A percentile compares a stretch with the other conserved stretches of the same genome.
Conservation (phyloP, 2,797 vertebrate species). For the Phalanger gymnotis region DNA sequence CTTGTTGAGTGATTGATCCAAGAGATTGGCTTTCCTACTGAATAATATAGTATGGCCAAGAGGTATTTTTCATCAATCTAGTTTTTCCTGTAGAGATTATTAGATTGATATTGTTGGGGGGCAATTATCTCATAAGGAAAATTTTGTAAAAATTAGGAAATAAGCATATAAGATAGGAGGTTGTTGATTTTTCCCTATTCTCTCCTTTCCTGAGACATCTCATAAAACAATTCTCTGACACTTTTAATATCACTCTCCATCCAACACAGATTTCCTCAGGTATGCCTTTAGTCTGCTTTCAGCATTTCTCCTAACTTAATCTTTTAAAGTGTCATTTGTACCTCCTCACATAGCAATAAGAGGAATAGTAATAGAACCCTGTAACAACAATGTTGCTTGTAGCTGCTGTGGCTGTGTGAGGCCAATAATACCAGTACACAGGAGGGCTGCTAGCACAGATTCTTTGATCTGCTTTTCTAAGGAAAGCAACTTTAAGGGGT, state of each 20-base stretch:
- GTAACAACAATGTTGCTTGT: too few relatives aligned
- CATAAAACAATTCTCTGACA: not conserved
- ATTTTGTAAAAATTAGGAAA: not conserved
- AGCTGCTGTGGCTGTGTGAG: too few relatives aligned
- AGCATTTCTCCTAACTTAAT: not conserved
- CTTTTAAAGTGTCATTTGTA: not conserved
- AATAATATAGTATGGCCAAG: not conserved
- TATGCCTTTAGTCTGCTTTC: not conserved
- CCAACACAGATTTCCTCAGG: not conserved
- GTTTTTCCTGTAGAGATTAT: not conserved
- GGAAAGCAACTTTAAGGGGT: too few relatives aligned
- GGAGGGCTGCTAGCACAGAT: too few relatives aligned
- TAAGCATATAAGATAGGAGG: not conserved
- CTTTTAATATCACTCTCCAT: not conserved
- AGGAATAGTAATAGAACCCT: not conserved
- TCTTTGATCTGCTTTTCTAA: too few relatives aligned
- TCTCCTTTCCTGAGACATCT: not conserved
- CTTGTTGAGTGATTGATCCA: not conserved
- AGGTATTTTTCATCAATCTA: not conserved
- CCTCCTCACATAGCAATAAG: not conserved
- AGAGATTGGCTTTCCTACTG: not conserved
- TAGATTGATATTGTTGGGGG: not conserved
- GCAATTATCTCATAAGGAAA: not conserved
- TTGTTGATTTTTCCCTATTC: not conserved
- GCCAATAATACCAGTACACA: too few relatives aligned